Percentiles rank a stretch among this genome's conserved stretches.
These are phyloP conservation scores for Zaprionus lineosus DNA, from an alignment of 2,888 invertebrate species.

Conservation along the genomic window DNA sequence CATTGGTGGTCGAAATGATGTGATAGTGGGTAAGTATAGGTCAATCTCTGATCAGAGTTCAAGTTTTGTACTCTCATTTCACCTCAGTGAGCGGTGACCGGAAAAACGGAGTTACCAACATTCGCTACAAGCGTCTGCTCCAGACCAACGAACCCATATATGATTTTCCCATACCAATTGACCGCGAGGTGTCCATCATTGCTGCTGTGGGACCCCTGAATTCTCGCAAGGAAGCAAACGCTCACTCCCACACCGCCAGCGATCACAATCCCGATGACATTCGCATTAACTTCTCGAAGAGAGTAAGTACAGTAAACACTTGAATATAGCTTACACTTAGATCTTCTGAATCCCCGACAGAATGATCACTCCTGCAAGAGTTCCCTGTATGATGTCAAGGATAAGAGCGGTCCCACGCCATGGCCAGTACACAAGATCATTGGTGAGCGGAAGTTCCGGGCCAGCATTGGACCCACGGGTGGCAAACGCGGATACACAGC, in stretches of 20 bases:
- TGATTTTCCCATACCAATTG: conserved; percentile 87
- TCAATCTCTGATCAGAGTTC: too few relatives aligned
- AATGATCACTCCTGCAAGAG: conserved; percentile 89
- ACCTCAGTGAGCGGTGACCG: conserved; percentile 90
- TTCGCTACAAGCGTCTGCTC: conserved; percentile 90
- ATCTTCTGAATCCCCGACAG: conserved; percentile 74
- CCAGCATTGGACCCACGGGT: conserved; percentile 92
- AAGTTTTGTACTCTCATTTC: neutral
- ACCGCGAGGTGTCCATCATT: conserved; percentile 90
- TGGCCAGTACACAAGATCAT: conserved; percentile 88
- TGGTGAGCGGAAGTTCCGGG: conserved; percentile 87
- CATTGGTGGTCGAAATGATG: conserved; percentile 91
- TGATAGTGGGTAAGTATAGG: conserved; percentile 84
- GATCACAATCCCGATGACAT: conserved; percentile 85
- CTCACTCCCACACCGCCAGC: conserved; percentile 86
- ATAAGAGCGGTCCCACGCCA: conserved; percentile 85
- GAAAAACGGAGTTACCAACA: conserved; percentile 90
- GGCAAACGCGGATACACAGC: conserved; percentile 91
- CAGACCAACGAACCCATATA: conserved; percentile 89
- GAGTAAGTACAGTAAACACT: conserved; percentile 80
- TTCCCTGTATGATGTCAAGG: conserved; percentile 86
- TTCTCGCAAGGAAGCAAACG: conserved; percentile 90
- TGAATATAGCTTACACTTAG: neutral
- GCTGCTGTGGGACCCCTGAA: conserved; percentile 94
- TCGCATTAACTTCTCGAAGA: conserved; percentile 89